These are phyloP conservation scores for Scytalopus superciliaris DNA, from an alignment of 2,113 vertebrate species.

Conservation along the genomic window DNA sequence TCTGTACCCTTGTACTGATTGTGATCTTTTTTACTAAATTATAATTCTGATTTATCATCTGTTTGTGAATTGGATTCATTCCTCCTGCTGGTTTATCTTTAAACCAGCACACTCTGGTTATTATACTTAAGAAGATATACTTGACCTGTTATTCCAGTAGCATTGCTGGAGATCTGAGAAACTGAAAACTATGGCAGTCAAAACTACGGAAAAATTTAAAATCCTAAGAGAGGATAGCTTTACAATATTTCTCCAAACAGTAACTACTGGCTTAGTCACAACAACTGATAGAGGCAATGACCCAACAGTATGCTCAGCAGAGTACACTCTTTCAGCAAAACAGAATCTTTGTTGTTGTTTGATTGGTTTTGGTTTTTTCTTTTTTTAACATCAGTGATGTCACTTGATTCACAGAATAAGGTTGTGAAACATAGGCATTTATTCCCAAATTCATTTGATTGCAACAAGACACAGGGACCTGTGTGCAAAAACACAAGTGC, in stretches of 20 bases:
- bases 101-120: neutral
- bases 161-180: neutral
- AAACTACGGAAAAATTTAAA: neutral
- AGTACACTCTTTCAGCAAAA: neutral
- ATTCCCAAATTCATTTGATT: neutral
- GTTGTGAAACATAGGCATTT: neutral
- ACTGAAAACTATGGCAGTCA: neutral
- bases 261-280: neutral
- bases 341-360: neutral
- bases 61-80: too few relatives aligned
- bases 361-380: neutral
- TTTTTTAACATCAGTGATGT: accelerated
- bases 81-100: too few relatives aligned
- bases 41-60: too few relatives aligned
- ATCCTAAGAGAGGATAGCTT: neutral
- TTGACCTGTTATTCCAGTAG: neutral
- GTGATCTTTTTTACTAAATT: too few relatives aligned
- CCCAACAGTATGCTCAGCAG: neutral
- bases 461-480: neutral
- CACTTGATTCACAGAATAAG: neutral
- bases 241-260: neutral
- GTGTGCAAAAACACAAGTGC: neutral
- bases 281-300: neutral
- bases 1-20: too few relatives aligned
- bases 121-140: neutral